These are phyloP conservation scores for Protula sp. DNA, from an alignment of 2,888 invertebrate species.

Conservation along the genomic window DNA sequence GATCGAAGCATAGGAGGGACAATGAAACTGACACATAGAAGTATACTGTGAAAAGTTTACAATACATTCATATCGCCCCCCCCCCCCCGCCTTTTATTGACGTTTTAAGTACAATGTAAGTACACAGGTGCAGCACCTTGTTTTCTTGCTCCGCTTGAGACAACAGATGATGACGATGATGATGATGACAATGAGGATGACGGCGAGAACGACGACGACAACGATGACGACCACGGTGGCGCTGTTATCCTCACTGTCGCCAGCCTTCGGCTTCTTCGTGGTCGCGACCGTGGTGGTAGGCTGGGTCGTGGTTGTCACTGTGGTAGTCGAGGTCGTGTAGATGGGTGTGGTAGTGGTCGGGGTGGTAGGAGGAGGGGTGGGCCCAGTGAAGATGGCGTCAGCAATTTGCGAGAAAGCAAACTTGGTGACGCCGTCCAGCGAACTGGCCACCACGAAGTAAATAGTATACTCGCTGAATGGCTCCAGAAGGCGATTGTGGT, in stretches of 20 bases:
- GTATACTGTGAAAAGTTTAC: no score
- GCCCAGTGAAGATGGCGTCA: constrained; percentile 11
- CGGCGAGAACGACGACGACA: constrained; percentile 19
- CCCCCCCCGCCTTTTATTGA: no score
- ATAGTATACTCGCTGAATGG: constrained; percentile 62
- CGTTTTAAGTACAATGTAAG: no score
- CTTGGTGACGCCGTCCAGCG: constrained; percentile 64
- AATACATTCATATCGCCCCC: no score
- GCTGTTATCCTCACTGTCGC: not conserved
- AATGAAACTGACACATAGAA: no score
- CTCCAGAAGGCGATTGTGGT: constrained; percentile 70
- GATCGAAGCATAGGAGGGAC: no score
- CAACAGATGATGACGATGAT: no score
- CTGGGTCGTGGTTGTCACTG: not conserved
- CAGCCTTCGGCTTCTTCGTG: not conserved
- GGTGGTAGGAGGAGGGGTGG: not conserved
- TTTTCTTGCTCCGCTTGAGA: no score
- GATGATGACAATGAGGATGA: constrained; percentile 29
- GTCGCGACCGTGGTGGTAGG: not conserved
- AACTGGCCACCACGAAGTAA: constrained; percentile 68
- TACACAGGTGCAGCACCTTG: no score
- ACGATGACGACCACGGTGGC: constrained; percentile 26
- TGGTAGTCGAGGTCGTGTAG: not conserved
- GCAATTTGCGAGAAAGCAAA: constrained; percentile 19
- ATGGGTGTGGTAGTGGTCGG: not conserved